Base-by-base conservation (phyloP, 2,888 invertebrate genomes). In the Morpho achilles region DNA sequence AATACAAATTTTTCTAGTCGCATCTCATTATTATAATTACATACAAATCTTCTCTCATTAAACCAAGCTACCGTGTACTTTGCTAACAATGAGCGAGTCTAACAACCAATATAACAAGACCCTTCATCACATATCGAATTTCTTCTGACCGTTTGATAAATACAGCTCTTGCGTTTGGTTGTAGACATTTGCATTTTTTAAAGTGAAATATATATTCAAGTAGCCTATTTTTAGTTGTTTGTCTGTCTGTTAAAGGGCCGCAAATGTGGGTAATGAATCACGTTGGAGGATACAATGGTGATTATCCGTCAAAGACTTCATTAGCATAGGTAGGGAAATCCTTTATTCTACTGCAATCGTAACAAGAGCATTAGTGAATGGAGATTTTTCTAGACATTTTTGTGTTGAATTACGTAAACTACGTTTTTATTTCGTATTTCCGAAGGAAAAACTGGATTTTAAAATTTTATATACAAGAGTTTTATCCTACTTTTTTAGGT, bases 181-280 rank as follows among this genome's bases (percentile, higher is more conserved):
- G 32, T 46, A 4, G 8, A 16, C 59, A 68, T 68, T 80, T 75
- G 73, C 80, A 82, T 82, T 79, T 80, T 76, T 67, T 72, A 73
- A 60, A 68, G 68, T 78, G 77, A 81, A 80, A 82, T 79, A 82
- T 79, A 74, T 80, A 80, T 82, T 81, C 79, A 79, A 79, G 85
- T 82, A 81, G 82, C 71, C 74, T 77, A 77, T 82, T 80, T 77
- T 71, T 74, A 70, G 63, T 69, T 83, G 80, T 82, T 78, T 79
- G 77, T 76, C 66, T 64, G 69, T 70, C 45, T 53, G 68, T 66
- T 67, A 75, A 80, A 82, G 78, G 76, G 79, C 79, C 74, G 68
- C 74, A 71, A 76, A 71, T 78, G 70, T 65, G 59, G 53, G 69
- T 67, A 64, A 74, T 79, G 69, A 72, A 76, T 82, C 79, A 76